phyloP scores from a whole-genome alignment of 2,113 vertebrate species.

The Ranitomeya variabilis region DNA sequence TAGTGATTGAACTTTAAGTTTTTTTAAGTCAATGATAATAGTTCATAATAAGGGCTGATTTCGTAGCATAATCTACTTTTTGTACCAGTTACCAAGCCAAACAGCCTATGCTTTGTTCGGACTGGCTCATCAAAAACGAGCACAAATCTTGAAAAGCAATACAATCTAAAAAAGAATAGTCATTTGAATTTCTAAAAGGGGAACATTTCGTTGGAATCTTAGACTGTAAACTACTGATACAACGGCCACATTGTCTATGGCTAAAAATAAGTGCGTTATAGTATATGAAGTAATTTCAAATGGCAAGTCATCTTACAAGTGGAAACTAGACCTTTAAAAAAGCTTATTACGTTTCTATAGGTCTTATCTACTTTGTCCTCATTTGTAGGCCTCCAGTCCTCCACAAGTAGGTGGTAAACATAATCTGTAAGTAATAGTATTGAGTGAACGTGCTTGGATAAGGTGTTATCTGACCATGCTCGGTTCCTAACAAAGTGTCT shows the following conservation, averaged over 20 bases:
- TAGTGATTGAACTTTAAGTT: too few relatives aligned
- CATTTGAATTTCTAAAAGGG: too few relatives aligned
- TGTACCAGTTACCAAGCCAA: background rate
- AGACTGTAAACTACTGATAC: background rate
- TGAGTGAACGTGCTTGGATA: background rate
- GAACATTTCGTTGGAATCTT: too few relatives aligned
- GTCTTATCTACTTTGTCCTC: background rate
- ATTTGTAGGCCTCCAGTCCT: background rate
- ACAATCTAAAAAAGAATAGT: too few relatives aligned
- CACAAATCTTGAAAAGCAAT: too few relatives aligned
- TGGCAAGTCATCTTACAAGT: background rate
- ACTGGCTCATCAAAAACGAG: too few relatives aligned
- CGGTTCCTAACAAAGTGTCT: too few relatives aligned
- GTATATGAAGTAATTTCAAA: background rate
- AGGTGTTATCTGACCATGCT: too few relatives aligned
- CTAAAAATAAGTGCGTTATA: background rate
- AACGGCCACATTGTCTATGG: background rate
- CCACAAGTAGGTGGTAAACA: background rate
- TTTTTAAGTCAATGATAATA: too few relatives aligned
- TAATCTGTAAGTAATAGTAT: background rate
- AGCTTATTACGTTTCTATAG: too few relatives aligned
- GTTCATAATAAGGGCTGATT: too few relatives aligned
- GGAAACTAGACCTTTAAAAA: too few relatives aligned
- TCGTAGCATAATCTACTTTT: background rate
- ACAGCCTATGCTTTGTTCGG: background rate